Evolutionary conservation across 2,797 vertebrate species (phyloP), one percentile per base, ranked within the genome.

Genomic region (Halcyon smyrnensis): DNA sequence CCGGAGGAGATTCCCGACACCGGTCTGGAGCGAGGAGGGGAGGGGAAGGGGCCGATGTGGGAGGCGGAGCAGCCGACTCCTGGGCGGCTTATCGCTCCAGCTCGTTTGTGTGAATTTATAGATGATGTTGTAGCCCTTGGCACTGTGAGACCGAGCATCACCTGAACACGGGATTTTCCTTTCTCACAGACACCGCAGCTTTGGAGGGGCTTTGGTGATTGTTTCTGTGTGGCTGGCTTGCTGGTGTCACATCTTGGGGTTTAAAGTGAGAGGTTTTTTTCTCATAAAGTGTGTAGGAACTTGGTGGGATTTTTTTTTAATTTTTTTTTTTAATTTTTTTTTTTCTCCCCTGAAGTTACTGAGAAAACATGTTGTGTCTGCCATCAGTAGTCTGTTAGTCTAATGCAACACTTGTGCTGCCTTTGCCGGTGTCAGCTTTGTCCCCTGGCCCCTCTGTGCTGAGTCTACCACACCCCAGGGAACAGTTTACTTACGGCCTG

Each of bases 1-100:
- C 37, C 2, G 0, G 34, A 84, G 54, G 32, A 76, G 32, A 28
- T 0, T 4, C 32, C 25, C 1, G 1, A 28, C 3, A 6, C 32
- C 0, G 8, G 43, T 70, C 48, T 68, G 45, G 34, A 84, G 54
- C 28, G 21, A 92, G 70, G 62, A 19, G 43, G 17, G 50, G 9
- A 53, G 36, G 27, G 12, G 48, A 50, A 56, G 62, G 15, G 9
- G 62, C 59, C 6, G 11, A 17, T 12, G 23, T 50, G 62, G 27
- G 36, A 45, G 39, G 45, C 16, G 16, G 34, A 73, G 41, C 68
- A 77, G 41, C 27, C 2, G 2, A 67, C 46, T 62, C 65, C 48
- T 75, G 24, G 41, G n/a, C 1, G 4, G 50, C 17, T 87, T 81
- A 18, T 41, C 39, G 37, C 62, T 70, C 45, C 6, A 2, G 23